These are phyloP conservation scores for Procambarus virginalis DNA, from an alignment of 1,140 invertebrate species.

Conservation along the genomic window DNA sequence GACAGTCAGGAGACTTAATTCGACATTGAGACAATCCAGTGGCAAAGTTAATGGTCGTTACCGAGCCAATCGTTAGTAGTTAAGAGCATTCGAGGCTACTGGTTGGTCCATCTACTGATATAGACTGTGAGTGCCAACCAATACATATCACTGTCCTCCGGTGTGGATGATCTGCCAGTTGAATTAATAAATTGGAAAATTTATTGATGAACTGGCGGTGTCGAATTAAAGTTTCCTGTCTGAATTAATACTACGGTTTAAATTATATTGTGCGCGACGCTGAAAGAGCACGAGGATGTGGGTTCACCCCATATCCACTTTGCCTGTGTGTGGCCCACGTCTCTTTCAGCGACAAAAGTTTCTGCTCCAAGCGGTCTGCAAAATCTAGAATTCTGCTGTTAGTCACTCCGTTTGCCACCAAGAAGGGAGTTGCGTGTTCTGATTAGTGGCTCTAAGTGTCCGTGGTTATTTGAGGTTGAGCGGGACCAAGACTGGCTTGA, in stretches of 20 bases:
- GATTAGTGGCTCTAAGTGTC: constrained; percentile 44
- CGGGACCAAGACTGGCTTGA: background rate
- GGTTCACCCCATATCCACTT: background rate
- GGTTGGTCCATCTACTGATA: background rate
- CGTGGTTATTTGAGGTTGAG: background rate
- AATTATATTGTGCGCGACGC: background rate
- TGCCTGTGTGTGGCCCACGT: background rate
- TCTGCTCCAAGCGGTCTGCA: constrained; percentile 26
- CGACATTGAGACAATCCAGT: constrained; percentile 3
- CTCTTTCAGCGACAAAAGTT: constrained; percentile 9
- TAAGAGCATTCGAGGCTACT: background rate
- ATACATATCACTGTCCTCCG: background rate
- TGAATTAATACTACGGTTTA: constrained; percentile 33
- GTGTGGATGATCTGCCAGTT: background rate
- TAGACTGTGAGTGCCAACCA: background rate
- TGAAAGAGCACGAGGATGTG: background rate
- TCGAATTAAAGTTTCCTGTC: constrained; percentile 43
- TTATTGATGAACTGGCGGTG: constrained; percentile 14
- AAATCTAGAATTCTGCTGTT: constrained; percentile 25
- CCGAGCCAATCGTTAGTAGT: background rate
- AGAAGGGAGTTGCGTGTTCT: constrained; percentile 21
- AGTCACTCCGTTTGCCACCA: constrained; percentile 42
- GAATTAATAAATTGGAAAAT: background rate
- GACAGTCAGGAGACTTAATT: constrained; percentile 35
- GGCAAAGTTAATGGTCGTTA: constrained; percentile 13